A percentile compares a stretch with the other conserved stretches of the same genome.
Evolutionary conservation across 2,113 vertebrate species (phyloP).

Genomic region (Urocynchramus pylzowi): DNA sequence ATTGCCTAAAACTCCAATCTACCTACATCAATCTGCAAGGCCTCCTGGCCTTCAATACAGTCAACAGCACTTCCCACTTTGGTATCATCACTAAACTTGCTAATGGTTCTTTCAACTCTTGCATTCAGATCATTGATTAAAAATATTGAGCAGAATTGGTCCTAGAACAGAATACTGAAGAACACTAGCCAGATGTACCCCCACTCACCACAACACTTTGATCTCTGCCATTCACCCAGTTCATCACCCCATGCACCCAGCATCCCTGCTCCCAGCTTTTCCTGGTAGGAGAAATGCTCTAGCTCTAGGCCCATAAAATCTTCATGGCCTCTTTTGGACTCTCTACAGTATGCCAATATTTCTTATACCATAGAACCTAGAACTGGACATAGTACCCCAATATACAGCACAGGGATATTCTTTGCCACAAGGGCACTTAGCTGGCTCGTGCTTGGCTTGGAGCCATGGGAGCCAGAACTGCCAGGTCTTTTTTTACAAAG

Average conservation of each 20-base stretch:
- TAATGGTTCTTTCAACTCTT: not conserved
- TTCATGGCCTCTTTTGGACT: not conserved
- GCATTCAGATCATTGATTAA: not conserved
- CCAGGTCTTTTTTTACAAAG: not conserved
- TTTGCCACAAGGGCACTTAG: not conserved
- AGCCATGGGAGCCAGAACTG: not conserved
- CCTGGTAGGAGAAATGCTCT: accelerated
- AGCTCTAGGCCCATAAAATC: not conserved
- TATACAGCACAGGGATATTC: accelerated
- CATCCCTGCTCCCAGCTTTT: not conserved
- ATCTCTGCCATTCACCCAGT: not conserved
- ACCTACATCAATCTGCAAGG: not conserved
- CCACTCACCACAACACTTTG: not conserved
- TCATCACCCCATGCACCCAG: not conserved
- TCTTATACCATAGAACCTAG: not conserved
- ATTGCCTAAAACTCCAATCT: not conserved
- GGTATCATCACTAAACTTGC: not conserved
- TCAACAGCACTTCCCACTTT: not conserved
- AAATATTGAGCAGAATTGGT: not conserved
- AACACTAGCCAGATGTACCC: not conserved
- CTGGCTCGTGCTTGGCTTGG: not conserved
- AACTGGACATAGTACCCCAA: no score
- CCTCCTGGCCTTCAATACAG: not conserved
- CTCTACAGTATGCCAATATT: not conserved
- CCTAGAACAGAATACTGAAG: not conserved